Evolutionary conservation across 2,888 invertebrate genomes (phyloP), one percentile per base, ranked within the genome.

Genomic region (Rhagophthalmus giganteus): DNA sequence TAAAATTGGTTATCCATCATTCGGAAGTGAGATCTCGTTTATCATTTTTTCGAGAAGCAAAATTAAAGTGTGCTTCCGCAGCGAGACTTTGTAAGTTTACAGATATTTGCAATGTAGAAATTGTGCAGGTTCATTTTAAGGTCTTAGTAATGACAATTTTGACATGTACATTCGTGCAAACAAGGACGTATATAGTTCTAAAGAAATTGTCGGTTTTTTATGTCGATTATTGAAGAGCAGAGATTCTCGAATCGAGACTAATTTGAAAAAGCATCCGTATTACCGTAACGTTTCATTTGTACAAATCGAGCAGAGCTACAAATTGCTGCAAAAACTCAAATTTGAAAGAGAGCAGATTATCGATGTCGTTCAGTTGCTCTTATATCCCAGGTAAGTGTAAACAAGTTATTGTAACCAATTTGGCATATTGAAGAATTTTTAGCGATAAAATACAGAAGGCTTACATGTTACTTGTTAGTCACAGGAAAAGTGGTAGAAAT

Each of bases 351-450:
- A 76, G 2, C 80, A 81, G 24, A 83, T 90, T 57, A 75, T 76
- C 24, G 69, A 77, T 14, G 84, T 84, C 62, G 75, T 86, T 39
- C 82, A 83, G 48, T 69, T 88, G 16, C 69, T 88, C 4, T 69
- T 90, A 9, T 90, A 90, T 75, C 83, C 88, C 4, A 74, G 76
- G 87, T 88, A 74, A 5, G 8, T 15, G 10, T 20, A 8, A 10
- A 6, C 11, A 14, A 14, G 14, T 3, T 13, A 4, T 32, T 2
- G 15, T 8, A 11, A 7, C 3, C 2, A 13, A 15, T 15, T 32
- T n/a, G 7, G 14, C 9, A 31, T 32, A 4, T 53, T 46, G 55
- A 40, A 55, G 55, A 44, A 56, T 25, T 66, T 64, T 55, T 63
- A 70, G 75, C 51, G 65, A 69, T 10, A 67, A 64, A 61, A 64